phyloP scores from a whole-genome alignment of 2,888 invertebrate species.

The Orthosia cruda region DNA sequence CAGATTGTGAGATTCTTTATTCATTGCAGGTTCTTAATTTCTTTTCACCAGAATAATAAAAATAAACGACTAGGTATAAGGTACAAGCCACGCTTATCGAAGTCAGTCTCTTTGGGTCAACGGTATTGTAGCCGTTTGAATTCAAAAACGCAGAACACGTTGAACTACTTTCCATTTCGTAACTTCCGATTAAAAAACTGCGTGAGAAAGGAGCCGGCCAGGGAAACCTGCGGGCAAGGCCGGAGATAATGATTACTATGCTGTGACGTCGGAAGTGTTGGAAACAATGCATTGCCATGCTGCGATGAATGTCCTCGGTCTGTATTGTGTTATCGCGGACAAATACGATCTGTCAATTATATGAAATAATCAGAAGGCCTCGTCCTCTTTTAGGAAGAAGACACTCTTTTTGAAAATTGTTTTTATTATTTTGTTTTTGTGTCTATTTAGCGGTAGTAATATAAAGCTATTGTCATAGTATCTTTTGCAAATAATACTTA shows the following conservation, averaged over 20 bases:
- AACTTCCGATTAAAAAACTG: background rate
- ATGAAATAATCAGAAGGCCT: background rate
- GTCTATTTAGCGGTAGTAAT: no score
- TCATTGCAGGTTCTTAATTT: background rate
- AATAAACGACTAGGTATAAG: background rate
- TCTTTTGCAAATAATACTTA: no score
- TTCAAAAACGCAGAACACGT: background rate
- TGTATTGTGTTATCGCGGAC: conserved; percentile 10
- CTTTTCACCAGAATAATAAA: background rate
- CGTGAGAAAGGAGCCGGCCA: conserved; percentile 20
- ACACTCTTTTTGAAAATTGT: background rate
- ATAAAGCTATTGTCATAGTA: no score
- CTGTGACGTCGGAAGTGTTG: conserved; percentile 7
- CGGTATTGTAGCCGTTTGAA: background rate
- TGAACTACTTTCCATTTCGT: conserved; percentile 28
- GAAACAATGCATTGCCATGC: background rate
- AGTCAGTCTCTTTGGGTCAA: no score
- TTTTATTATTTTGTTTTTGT: no score
- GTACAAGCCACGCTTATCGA: background rate
- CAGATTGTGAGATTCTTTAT: background rate
- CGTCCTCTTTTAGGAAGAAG: conserved; percentile 3
- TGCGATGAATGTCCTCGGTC: conserved; percentile 9
- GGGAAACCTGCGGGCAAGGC: conserved; percentile 54
- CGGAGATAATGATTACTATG: conserved; percentile 19
- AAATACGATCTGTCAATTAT: background rate